Evolutionary conservation across 2,797 vertebrate species (phyloP).

Genomic region (Phylloscopus collybita): DNA sequence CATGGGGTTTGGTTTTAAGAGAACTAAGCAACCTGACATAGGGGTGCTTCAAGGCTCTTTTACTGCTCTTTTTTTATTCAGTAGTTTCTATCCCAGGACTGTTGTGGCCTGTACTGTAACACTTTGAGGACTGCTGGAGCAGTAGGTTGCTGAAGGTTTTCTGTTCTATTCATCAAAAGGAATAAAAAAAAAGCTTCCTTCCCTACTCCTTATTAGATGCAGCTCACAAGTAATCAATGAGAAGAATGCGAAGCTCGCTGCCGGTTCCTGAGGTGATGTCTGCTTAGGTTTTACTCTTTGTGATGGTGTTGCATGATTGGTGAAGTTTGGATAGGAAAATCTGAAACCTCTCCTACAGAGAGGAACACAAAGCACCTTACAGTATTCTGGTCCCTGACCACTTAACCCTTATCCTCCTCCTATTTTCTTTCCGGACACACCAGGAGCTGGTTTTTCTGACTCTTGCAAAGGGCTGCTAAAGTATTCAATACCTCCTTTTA

Average conservation of each 20-base stretch:
- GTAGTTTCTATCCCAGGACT: background rate
- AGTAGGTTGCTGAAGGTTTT: background rate
- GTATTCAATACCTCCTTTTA: conserved; percentile 43
- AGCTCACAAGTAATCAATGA: background rate
- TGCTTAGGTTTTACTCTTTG: background rate
- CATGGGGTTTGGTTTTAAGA: background rate
- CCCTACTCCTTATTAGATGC: background rate
- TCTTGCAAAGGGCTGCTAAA: conserved; percentile 45
- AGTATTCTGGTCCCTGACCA: background rate
- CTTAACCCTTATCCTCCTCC: background rate
- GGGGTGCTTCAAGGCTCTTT: background rate
- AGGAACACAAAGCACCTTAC: background rate
- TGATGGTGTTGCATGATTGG: background rate
- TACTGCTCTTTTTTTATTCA: background rate
- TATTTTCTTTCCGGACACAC: background rate
- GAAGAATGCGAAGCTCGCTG: background rate
- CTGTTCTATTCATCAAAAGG: background rate
- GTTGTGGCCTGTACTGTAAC: background rate
- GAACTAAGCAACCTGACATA: background rate
- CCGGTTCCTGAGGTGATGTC: background rate
- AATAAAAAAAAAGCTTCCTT: background rate
- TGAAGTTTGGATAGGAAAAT: background rate
- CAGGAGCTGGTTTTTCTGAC: background rate
- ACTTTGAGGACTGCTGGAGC: background rate
- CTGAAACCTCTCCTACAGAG: background rate